phyloP scores from a whole-genome alignment of 1,140 invertebrate species.

The Cyclina sinensis region DNA sequence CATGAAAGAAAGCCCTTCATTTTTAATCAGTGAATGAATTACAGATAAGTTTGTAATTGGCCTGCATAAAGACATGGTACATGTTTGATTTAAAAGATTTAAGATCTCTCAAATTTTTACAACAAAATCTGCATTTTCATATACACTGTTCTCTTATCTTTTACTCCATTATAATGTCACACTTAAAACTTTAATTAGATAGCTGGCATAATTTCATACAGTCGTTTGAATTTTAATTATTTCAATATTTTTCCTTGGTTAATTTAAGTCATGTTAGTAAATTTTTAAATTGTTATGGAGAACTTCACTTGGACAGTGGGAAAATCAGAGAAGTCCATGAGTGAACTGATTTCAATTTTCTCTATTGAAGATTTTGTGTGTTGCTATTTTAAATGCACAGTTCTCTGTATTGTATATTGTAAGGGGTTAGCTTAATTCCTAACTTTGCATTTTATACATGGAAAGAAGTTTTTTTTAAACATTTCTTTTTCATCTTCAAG shows the following conservation, averaged over 20 bases:
- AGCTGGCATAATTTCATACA: no score
- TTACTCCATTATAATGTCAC: neutral
- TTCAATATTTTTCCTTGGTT: no score
- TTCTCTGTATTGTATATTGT: neutral
- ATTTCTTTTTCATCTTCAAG: slow-evolving; percentile 3
- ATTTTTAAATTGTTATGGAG: no score
- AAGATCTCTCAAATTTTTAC: neutral
- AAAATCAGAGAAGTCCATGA: no score
- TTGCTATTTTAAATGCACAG: neutral
- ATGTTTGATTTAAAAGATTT: neutral
- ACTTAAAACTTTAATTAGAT: no score
- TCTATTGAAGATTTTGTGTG: no score
- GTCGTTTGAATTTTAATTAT: no score
- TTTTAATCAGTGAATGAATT: neutral
- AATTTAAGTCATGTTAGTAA: no score
- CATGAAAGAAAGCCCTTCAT: neutral
- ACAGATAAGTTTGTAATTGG: neutral
- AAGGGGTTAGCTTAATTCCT: neutral
- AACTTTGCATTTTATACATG: neutral
- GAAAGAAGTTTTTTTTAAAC: slow-evolving; percentile 8
- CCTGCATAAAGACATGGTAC: neutral
- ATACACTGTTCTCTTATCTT: neutral
- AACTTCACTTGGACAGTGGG: no score
- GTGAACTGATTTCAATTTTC: no score
- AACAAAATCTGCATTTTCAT: neutral